Evolutionary conservation across 23 tunicate genomes (phyloP).

Genomic region (Ciona savignyi): DNA sequence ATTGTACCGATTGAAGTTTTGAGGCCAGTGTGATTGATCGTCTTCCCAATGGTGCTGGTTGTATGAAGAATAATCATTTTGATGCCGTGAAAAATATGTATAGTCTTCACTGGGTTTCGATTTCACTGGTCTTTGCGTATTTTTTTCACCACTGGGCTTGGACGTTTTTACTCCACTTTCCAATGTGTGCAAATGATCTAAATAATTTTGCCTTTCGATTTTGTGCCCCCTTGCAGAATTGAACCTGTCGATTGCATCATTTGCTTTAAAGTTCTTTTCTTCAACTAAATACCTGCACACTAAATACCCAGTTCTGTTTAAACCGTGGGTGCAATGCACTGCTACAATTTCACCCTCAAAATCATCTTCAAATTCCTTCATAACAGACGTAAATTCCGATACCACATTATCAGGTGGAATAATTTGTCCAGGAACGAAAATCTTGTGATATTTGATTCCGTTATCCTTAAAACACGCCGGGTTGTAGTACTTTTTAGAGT

Average conservation of each 20-base stretch:
- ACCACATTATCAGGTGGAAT: conserved; percentile 32
- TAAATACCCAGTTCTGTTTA: conserved; percentile 77
- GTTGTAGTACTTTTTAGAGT: conserved; percentile 44
- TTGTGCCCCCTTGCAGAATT: conserved; percentile 59
- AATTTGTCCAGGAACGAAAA: conserved; percentile 47
- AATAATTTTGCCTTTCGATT: conserved; percentile 55
- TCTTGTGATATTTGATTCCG: conserved; percentile 26
- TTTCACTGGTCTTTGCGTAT: no score
- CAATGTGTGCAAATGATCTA: no score
- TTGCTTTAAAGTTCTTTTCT: conserved; percentile 26
- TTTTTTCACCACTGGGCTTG: no score
- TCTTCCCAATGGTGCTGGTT: no score
- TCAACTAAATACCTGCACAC: no score
- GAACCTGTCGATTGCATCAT: conserved; percentile 40
- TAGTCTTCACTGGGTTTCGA: no score
- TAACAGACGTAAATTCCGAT: conserved; percentile 19
- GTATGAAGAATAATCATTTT: no score
- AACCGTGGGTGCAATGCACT: conserved; percentile 92
- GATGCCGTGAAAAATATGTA: no score
- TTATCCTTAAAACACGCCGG: conserved; percentile 25
- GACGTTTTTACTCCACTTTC: no score
- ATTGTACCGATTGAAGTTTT: no score
- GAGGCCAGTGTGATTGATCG: no score
- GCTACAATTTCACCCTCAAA: conserved; percentile 30
- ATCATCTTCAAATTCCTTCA: conserved; percentile 45